Conservation (phyloP, 2,113 vertebrate species). For the Cardinalis cardinalis region DNA sequence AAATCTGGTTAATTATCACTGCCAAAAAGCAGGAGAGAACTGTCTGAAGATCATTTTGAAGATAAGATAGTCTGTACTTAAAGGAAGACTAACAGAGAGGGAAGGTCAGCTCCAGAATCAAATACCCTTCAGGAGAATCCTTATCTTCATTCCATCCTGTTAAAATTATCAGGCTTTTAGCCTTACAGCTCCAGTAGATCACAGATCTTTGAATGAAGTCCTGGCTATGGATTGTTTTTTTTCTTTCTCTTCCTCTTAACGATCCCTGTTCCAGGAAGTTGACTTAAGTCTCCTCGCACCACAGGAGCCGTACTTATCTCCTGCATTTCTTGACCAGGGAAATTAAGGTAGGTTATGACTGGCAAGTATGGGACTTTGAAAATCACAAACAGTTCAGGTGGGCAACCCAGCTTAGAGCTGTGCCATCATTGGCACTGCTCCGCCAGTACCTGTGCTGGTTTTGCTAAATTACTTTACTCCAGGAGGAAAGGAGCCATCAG, state of each 20-base stretch:
- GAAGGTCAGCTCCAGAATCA: not conserved
- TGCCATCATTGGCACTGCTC: not conserved
- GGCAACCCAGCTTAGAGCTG: not conserved
- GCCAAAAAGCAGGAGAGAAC: not conserved
- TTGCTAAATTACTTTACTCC: not conserved
- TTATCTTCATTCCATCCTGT: not conserved
- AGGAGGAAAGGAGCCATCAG: not conserved
- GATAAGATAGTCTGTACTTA: not conserved
- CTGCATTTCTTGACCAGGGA: not conserved
- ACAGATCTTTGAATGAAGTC: not conserved
- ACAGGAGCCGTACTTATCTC: not conserved
- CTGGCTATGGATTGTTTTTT: rapidly evolving
- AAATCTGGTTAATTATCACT: constrained; percentile 13
- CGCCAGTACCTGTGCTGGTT: not conserved
- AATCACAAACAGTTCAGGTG: not conserved
- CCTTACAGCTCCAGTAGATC: not conserved
- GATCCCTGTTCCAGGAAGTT: not conserved
- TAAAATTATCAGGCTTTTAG: not conserved
- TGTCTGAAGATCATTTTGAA: not conserved
- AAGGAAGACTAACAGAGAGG: not conserved
- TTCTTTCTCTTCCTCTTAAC: not conserved
- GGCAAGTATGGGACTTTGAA: not conserved
- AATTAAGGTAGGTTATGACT: not conserved
- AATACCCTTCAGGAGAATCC: not conserved
- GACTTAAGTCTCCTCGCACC: not conserved